Evolutionary conservation across 2,113 vertebrate genomes (phyloP).

Genomic region (Platanista minor): DNA sequence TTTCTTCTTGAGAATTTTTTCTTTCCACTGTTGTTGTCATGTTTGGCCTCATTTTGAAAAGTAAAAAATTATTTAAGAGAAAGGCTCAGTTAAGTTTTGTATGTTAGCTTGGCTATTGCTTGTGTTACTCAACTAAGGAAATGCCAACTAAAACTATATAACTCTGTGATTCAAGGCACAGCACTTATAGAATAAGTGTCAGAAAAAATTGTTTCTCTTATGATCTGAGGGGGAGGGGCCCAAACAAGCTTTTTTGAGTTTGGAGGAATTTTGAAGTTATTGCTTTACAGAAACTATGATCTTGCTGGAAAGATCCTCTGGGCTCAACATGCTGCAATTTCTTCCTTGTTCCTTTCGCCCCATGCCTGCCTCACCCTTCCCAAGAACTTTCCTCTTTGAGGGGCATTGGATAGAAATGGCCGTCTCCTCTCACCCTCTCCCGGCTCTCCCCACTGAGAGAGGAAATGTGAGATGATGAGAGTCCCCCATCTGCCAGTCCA

Average conservation of each 20-base stretch:
- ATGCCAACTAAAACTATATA: background rate
- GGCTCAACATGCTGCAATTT: background rate
- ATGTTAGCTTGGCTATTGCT: slow-evolving; percentile 17
- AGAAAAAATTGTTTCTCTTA: background rate
- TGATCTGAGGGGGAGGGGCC: background rate
- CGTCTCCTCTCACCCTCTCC: background rate
- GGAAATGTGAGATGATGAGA: background rate
- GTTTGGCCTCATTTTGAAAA: slow-evolving; percentile 53
- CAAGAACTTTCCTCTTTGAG: background rate
- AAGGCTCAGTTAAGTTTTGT: slow-evolving; percentile 21
- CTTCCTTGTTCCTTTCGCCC: background rate
- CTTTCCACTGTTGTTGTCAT: background rate
- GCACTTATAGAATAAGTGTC: background rate
- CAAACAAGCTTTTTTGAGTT: background rate
- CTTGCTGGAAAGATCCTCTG: background rate
- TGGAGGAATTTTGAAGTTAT: background rate
- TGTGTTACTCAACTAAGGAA: slow-evolving; percentile 17
- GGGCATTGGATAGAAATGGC: background rate
- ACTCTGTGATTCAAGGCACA: background rate
- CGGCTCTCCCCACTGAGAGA: background rate
- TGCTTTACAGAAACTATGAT: background rate
- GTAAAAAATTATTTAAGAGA: slow-evolving; percentile 3
- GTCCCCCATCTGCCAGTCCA: background rate
- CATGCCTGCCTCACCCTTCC: background rate
- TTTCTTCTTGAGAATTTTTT: slow-evolving; percentile 50